Percentiles rank a stretch among this genome's conserved stretches.
phyloP scores from a whole-genome alignment of 2,113 vertebrate species.

The Psilopsiagon aurifrons region DNA sequence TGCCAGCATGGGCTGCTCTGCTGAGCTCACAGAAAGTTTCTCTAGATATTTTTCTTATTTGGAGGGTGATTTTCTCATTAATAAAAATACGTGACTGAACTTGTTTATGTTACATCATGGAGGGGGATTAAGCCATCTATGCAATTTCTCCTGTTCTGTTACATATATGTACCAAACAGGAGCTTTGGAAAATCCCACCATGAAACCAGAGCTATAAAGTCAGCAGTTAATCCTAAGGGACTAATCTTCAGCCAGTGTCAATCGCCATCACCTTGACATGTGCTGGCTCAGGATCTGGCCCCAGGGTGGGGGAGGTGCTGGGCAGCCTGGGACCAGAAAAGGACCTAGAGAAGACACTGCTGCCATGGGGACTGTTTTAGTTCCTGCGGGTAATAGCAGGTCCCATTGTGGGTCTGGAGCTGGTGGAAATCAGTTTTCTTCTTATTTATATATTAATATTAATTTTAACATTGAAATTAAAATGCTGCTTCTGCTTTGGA shows the following conservation, averaged over 20 bases:
- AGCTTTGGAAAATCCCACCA: not conserved
- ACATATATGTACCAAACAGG: not conserved
- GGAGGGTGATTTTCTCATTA: not conserved
- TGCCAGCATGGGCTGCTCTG: not conserved
- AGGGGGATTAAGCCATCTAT: not conserved
- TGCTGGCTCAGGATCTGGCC: not conserved
- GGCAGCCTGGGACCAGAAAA: not conserved
- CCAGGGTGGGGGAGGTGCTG: not conserved
- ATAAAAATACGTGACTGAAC: not conserved
- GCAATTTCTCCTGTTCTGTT: not conserved
- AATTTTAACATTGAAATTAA: not conserved
- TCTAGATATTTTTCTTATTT: not conserved
- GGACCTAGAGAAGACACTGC: rapidly evolving
- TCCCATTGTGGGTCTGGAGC: not conserved
- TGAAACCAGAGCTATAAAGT: not conserved
- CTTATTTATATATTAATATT: not conserved
- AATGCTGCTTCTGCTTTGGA: not conserved
- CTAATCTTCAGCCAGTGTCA: not conserved
- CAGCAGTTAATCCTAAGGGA: not conserved
- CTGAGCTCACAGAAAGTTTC: not conserved
- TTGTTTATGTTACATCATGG: not conserved
- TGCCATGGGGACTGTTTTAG: not conserved
- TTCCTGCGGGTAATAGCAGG: not conserved
- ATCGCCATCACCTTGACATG: not conserved
- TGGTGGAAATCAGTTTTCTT: not conserved